Conservation (phyloP, 2,797 vertebrate species). For the Jordanella pulchra region DNA sequence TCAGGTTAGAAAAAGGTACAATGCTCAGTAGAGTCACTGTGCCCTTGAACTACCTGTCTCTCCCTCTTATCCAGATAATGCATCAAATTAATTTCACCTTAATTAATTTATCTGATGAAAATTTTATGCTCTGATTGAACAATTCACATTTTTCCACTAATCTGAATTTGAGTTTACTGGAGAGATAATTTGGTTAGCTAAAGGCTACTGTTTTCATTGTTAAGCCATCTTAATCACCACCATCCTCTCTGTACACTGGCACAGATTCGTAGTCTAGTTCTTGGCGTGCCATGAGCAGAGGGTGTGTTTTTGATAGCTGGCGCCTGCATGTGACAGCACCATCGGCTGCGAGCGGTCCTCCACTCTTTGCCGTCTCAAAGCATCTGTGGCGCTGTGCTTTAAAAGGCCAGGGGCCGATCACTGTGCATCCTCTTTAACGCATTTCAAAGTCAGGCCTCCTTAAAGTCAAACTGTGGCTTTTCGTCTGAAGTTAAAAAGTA, state of each 20-base stretch:
- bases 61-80: slow-evolving; percentile 54
- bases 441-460: slow-evolving; percentile 56
- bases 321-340: slow-evolving; percentile 80
- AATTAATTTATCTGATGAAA: slow-evolving; percentile 62
- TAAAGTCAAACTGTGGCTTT: slow-evolving; percentile 40
- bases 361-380: slow-evolving; percentile 69
- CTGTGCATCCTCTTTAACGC: slow-evolving; percentile 54
- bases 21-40: slow-evolving; percentile 17
- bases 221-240: slow-evolving; percentile 63
- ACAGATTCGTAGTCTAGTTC: slow-evolving; percentile 57
- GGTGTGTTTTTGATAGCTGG: slow-evolving; percentile 65
- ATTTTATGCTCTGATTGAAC: slow-evolving; percentile 62
- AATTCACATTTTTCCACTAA: slow-evolving; percentile 55
- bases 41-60: slow-evolving; percentile 56
- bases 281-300: slow-evolving; percentile 62
- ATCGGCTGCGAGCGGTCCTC: slow-evolving; percentile 57
- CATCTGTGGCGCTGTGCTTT: slow-evolving; percentile 71
- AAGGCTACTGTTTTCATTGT: slow-evolving; percentile 73
- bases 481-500: slow-evolving; percentile 25
- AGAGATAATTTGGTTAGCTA: slow-evolving; percentile 68
- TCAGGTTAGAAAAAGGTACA: slow-evolving; percentile 25
- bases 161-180: slow-evolving; percentile 64
- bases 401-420: slow-evolving; percentile 73
- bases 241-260: slow-evolving; percentile 57
- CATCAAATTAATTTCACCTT: slow-evolving; percentile 54